A percentile compares a stretch with the other conserved stretches of the same genome.
These are phyloP conservation scores for Scartelaos histophorus DNA, from an alignment of 2,113 vertebrate species.

Conservation along the genomic window DNA sequence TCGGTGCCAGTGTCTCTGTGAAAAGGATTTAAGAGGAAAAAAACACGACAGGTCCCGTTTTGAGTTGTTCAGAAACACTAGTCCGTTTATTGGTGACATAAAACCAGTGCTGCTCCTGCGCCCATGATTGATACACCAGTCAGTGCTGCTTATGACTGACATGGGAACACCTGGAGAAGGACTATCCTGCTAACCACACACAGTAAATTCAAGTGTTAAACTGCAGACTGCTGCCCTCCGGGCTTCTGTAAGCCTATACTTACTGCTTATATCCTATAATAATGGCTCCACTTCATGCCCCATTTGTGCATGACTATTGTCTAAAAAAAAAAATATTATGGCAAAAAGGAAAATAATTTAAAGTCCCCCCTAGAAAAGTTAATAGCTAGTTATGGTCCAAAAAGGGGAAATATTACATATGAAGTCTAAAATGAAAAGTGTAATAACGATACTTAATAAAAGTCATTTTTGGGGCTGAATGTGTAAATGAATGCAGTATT, in stretches of 20 bases:
- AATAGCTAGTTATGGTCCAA: background rate
- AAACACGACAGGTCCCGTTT: conserved; percentile 64
- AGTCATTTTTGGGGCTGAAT: too few species aligned
- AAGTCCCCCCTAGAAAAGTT: background rate
- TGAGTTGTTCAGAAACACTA: conserved; percentile 63
- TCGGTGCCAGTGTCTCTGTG: conserved; percentile 60
- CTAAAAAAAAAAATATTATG: conserved; percentile 58
- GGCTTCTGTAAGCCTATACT: conserved; percentile 64
- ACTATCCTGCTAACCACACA: conserved; percentile 72
- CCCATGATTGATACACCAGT: conserved; percentile 72
- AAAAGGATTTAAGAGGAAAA: conserved; percentile 69
- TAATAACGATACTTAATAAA: background rate
- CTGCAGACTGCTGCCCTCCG: conserved; percentile 58
- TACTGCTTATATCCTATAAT: conserved; percentile 69
- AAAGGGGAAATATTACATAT: too few species aligned
- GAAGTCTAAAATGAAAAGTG: background rate
- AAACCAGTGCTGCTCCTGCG: conserved; percentile 68
- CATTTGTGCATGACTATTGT: conserved; percentile 61
- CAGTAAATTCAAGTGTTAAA: conserved; percentile 73
- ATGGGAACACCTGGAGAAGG: conserved; percentile 76
- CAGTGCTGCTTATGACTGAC: conserved; percentile 67
- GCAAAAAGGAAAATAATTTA: conserved; percentile 42
- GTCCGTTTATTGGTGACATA: conserved; percentile 70
- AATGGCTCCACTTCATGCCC: conserved; percentile 60
- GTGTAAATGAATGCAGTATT: background rate